Evolutionary conservation across 2,113 vertebrate genomes (phyloP).

Genomic region (Grammomys surdaster): DNA sequence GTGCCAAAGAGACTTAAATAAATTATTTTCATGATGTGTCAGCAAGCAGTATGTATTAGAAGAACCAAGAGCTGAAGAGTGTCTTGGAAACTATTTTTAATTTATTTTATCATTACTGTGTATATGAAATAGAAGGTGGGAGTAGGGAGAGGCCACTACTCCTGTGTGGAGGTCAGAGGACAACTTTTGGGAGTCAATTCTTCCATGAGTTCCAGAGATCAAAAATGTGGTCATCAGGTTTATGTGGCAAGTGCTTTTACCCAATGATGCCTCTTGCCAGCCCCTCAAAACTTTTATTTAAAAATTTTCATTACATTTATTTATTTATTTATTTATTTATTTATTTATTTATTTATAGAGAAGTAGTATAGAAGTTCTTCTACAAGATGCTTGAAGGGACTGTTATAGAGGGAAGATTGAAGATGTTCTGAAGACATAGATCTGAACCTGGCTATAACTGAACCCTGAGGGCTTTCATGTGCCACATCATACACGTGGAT

Average conservation of each 20-base stretch:
- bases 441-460: not conserved
- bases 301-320: not conserved
- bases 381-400: not conserved
- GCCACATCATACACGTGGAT: not conserved
- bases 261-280: not conserved
- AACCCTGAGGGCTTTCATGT: too few relatives aligned
- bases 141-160: not conserved
- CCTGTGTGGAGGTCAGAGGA: not conserved
- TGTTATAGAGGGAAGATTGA: not conserved
- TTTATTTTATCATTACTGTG: not conserved
- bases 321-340: too few relatives aligned
- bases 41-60: not conserved
- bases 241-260: not conserved
- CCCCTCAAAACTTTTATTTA: not conserved
- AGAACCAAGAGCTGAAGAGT: not conserved
- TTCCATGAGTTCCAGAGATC: not conserved
- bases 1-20: not conserved
- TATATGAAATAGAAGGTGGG: not conserved
- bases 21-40: slow-evolving; percentile 16
- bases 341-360: not conserved
- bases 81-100: not conserved
- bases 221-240: not conserved
- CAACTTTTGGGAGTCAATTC: not conserved
- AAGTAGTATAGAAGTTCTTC: not conserved
- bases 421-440: not conserved